phyloP scores from a whole-genome alignment of 2,797 vertebrate genomes.

The Hypotaenidia philippensis region DNA sequence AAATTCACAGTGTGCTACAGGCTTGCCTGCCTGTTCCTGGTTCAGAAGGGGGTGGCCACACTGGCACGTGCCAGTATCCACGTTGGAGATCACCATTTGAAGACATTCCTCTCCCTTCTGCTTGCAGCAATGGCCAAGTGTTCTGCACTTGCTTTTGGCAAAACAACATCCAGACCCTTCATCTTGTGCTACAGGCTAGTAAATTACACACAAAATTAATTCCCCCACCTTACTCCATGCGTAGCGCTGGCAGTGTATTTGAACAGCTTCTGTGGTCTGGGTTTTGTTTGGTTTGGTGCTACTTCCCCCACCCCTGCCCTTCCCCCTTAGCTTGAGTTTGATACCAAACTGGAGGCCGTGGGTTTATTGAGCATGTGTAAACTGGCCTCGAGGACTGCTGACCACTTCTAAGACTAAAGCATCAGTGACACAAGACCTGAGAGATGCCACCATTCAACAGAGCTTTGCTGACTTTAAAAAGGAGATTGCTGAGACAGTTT shows the following conservation, averaged over 20 bases:
- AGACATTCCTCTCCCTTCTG: background rate
- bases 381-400: background rate
- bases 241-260: background rate
- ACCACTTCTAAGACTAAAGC: background rate
- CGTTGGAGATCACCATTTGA: background rate
- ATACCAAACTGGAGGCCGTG: background rate
- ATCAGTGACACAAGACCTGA: background rate
- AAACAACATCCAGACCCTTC: background rate
- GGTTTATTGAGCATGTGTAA: background rate
- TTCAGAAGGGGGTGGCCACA: no score
- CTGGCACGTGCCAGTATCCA: background rate
- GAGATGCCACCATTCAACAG: background rate
- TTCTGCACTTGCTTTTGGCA: background rate
- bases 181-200: background rate
- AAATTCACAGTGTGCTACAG: background rate
- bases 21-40: background rate
- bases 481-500: background rate
- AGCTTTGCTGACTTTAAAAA: background rate
- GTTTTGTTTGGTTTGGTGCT: background rate
- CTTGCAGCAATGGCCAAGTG: background rate
- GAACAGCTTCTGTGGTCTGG: background rate
- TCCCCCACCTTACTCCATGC: rapidly evolving
- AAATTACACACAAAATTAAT: background rate
- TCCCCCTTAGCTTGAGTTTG: background rate
- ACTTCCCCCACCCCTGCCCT: background rate